These are phyloP conservation scores for Neosilurus mollespiculum DNA, from an alignment of 2,797 vertebrate genomes.

Conservation along the genomic window DNA sequence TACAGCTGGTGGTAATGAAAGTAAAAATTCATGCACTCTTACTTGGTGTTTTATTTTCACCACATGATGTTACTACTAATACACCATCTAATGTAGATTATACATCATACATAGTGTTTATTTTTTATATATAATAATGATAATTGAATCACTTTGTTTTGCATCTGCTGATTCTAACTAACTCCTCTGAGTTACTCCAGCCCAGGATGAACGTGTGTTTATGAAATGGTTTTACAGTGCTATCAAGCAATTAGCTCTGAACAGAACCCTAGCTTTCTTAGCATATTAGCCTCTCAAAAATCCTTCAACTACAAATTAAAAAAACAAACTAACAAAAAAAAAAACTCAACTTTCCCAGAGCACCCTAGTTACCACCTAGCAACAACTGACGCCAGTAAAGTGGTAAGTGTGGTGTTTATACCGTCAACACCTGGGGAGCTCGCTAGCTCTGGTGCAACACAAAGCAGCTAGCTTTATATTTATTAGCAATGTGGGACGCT, in stretches of 20 bases:
- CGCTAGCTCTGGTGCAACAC: slow-evolving; percentile 18
- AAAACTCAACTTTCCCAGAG: background rate
- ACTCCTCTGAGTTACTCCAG: background rate
- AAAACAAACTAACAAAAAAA: background rate
- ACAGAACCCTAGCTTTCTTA: background rate
- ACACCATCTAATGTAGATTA: background rate
- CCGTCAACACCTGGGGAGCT: background rate
- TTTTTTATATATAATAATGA: background rate
- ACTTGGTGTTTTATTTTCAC: too few species aligned
- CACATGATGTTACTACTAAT: background rate
- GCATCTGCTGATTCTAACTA: background rate
- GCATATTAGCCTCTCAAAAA: background rate
- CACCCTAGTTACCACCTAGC: background rate
- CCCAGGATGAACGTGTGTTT: background rate
- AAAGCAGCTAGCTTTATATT: slow-evolving; percentile 23
- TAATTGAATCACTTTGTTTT: background rate
- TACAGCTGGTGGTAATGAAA: background rate
- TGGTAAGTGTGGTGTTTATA: background rate
- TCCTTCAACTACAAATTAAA: background rate
- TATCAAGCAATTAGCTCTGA: background rate
- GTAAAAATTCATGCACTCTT: too few species aligned
- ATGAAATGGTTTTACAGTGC: background rate
- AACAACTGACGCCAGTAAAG: background rate
- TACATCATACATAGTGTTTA: too few species aligned
- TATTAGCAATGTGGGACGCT: too few species aligned